Evolutionary conservation across 2,888 invertebrate genomes (phyloP).

Genomic region (Fabriciana adippe): DNA sequence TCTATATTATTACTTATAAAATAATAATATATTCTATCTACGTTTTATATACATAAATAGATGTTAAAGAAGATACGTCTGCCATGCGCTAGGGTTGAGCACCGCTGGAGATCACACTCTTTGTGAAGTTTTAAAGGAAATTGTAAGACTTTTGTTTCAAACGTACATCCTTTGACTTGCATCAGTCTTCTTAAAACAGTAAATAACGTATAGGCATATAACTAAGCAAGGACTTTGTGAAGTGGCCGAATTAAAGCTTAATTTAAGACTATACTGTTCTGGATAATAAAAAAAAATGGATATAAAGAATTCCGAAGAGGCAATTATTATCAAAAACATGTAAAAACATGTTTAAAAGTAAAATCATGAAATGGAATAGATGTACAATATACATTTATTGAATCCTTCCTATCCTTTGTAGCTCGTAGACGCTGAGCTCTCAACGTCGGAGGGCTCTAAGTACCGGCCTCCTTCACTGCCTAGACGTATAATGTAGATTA

Average conservation of each 20-base stretch:
- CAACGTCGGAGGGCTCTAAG: slow-evolving; percentile 19
- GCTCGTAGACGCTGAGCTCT: slow-evolving; percentile 23
- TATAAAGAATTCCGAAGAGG: too few species aligned
- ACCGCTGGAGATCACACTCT: slow-evolving; percentile 10
- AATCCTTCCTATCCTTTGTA: slow-evolving; percentile 2
- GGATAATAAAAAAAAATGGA: too few species aligned
- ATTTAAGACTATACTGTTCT: too few species aligned
- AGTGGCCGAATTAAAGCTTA: too few species aligned
- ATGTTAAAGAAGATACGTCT: not conserved
- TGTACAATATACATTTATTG: slow-evolving; percentile 12
- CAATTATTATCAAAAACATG: too few species aligned
- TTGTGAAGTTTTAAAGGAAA: slow-evolving; percentile 3
- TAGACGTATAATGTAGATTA: slow-evolving; percentile 14
- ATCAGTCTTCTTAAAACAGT: not conserved
- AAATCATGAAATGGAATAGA: not conserved
- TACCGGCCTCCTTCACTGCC: slow-evolving; percentile 17
- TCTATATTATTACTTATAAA: too few species aligned
- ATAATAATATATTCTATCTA: not conserved
- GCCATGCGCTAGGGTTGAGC: slow-evolving; percentile 8
- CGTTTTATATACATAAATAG: not conserved
- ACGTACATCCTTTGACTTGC: not conserved
- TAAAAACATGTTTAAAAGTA: too few species aligned
- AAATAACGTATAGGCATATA: not conserved
- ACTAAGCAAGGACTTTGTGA: too few species aligned
- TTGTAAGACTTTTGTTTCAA: slow-evolving; percentile 3